Percentiles rank a stretch among this genome's conserved stretches.
Evolutionary conservation across 1,140 invertebrate species (phyloP).

Genomic region (Magallana angulata): DNA sequence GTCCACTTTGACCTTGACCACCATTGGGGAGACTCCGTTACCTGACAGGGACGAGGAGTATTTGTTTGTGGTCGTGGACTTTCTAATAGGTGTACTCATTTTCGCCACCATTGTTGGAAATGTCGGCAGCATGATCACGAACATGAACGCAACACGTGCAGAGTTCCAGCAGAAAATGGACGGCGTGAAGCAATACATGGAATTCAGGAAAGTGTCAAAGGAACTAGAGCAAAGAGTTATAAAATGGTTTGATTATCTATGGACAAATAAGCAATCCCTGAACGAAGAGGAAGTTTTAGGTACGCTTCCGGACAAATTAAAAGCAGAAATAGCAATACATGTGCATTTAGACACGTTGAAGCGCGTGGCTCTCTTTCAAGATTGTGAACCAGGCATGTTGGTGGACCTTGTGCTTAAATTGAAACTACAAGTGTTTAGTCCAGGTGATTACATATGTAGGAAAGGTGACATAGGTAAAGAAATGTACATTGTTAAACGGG

Average conservation of each 20-base stretch:
- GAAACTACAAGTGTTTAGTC: constrained; percentile 95
- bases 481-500: constrained; percentile 77
- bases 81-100: constrained; percentile 77
- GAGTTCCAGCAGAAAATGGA: constrained; percentile 98
- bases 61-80: constrained; percentile 75
- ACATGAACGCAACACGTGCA: constrained; percentile 95
- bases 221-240: constrained; percentile 94
- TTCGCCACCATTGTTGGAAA: constrained; percentile 80
- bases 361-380: constrained; percentile 90
- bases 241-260: constrained; percentile 97
- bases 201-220: constrained; percentile 89
- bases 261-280: constrained; percentile 91
- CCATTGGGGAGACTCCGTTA: constrained; percentile 86
- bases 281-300: constrained; percentile 87
- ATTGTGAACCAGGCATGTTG: constrained; percentile 95
- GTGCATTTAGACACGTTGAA: constrained; percentile 95
- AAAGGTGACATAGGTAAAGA: constrained; percentile 82
- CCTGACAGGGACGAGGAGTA: constrained; percentile 71
- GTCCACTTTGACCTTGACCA: constrained; percentile 96
- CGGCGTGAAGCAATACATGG: constrained; percentile 97
- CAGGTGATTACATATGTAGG: constrained; percentile 96
- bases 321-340: constrained; percentile 97
- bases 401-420: constrained; percentile 95
- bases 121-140: constrained; percentile 95
- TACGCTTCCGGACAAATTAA: constrained; percentile 92